These are phyloP conservation scores for Anguilla marmorata DNA, from an alignment of 2,797 vertebrate species.

Conservation along the genomic window DNA sequence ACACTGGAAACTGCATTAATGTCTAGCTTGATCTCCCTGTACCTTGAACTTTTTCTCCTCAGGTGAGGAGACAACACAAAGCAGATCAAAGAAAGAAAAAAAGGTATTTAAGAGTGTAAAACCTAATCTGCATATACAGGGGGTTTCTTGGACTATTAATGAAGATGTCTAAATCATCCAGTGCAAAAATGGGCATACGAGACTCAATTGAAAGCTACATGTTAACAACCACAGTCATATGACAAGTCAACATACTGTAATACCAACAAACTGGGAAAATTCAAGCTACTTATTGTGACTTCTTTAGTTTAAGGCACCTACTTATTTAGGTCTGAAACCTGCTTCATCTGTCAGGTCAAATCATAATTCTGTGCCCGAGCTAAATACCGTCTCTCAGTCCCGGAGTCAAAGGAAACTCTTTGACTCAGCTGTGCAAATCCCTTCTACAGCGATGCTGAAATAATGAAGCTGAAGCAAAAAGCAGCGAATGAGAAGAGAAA, in stretches of 20 bases:
- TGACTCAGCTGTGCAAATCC: not conserved
- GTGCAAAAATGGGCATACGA: not conserved
- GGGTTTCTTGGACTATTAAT: not conserved
- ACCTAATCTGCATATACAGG: not conserved
- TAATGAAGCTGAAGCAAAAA: constrained; percentile 1
- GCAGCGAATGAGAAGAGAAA: constrained; percentile 12
- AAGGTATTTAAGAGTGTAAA: constrained; percentile 14
- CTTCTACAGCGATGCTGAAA: not conserved
- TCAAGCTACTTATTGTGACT: not conserved
- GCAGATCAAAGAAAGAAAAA: constrained; percentile 19
- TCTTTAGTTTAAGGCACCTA: not conserved
- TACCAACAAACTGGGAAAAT: not conserved
- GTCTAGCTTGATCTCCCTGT: not conserved
- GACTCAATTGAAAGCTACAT: not conserved
- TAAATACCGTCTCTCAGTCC: not conserved
- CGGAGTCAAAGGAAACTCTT: not conserved
- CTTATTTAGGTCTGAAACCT: not conserved
- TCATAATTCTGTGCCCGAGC: not conserved
- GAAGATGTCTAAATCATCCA: not conserved
- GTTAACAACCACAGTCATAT: not conserved
- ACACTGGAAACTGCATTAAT: not conserved
- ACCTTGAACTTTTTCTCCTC: constrained; percentile 20
- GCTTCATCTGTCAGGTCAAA: not conserved
- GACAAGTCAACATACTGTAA: not conserved
- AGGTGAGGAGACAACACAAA: constrained; percentile 26